phyloP scores from a whole-genome alignment of 2,797 vertebrate species.

The Falco columbarius region DNA sequence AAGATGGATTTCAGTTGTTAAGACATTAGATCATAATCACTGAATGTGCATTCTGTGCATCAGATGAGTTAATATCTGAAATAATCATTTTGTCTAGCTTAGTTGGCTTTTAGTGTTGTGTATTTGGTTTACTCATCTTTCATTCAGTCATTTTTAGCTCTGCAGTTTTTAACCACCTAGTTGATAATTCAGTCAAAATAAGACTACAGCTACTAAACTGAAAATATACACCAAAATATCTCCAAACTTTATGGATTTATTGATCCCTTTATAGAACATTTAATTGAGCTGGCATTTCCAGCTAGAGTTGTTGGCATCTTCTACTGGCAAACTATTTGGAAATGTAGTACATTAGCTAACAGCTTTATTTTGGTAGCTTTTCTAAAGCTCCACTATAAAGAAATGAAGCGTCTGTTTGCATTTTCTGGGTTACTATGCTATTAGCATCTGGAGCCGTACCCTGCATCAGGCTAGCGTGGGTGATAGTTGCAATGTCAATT shows the following conservation, averaged over 20 bases:
- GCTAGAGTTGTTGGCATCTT: neutral
- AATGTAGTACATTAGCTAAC: neutral
- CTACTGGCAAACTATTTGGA: neutral
- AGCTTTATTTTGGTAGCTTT: neutral
- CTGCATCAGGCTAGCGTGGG: accelerated
- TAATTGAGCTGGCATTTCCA: slow-evolving; percentile 14
- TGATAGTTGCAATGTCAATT: neutral
- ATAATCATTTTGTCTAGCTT: neutral
- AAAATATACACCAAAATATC: neutral
- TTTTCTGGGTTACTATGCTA: neutral
- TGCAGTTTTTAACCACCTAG: neutral
- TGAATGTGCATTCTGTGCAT: neutral
- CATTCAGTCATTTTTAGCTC: neutral
- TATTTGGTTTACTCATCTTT: slow-evolving; percentile 15
- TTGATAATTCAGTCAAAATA: slow-evolving; percentile 19
- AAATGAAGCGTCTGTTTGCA: neutral
- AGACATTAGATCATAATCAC: neutral
- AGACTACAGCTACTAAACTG: neutral
- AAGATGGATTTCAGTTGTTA: slow-evolving; percentile 6
- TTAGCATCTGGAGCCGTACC: neutral
- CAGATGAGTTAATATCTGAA: neutral
- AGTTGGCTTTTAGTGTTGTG: neutral
- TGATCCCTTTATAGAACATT: neutral
- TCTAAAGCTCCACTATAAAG: neutral
- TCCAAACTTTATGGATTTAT: neutral